Evolutionary conservation across 2,888 invertebrate species (phyloP).

Genomic region (Eudemis profundana): DNA sequence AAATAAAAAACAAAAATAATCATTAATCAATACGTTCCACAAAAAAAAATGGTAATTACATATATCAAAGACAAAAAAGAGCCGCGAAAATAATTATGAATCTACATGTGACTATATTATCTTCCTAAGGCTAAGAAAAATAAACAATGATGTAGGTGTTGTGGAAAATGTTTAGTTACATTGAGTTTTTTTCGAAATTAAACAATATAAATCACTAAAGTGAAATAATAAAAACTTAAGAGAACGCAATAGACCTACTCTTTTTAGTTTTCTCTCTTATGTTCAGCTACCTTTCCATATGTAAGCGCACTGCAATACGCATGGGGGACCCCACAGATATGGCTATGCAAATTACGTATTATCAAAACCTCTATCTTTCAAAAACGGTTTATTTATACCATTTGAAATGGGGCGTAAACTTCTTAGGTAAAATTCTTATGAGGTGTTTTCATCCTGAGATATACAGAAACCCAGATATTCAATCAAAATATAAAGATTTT

Average conservation of each 20-base stretch:
- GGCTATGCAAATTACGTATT: conserved; percentile 38
- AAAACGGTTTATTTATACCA: conserved; percentile 37
- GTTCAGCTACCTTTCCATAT: conserved; percentile 20
- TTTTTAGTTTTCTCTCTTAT: conserved; percentile 22
- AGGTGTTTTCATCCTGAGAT: neutral
- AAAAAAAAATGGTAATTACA: too few species aligned
- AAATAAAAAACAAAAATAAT: too few species aligned
- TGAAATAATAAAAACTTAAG: neutral
- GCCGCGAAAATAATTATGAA: too few species aligned
- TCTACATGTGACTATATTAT: too few species aligned
- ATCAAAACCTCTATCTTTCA: conserved; percentile 37
- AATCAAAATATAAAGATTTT: too few species aligned
- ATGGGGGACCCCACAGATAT: conserved; percentile 24
- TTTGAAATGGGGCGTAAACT: conserved; percentile 21
- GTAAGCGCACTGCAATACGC: conserved; percentile 30
- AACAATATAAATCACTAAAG: too few species aligned
- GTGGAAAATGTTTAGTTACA: too few species aligned
- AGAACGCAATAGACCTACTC: neutral
- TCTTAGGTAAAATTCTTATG: neutral
- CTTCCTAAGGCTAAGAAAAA: too few species aligned
- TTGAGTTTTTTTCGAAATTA: too few species aligned
- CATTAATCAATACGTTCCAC: too few species aligned
- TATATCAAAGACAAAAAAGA: too few species aligned
- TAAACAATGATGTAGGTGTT: too few species aligned
- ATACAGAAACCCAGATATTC: neutral